Conservation (phyloP, 2,113 vertebrate species). For the Hymenochirus boettgeri region DNA sequence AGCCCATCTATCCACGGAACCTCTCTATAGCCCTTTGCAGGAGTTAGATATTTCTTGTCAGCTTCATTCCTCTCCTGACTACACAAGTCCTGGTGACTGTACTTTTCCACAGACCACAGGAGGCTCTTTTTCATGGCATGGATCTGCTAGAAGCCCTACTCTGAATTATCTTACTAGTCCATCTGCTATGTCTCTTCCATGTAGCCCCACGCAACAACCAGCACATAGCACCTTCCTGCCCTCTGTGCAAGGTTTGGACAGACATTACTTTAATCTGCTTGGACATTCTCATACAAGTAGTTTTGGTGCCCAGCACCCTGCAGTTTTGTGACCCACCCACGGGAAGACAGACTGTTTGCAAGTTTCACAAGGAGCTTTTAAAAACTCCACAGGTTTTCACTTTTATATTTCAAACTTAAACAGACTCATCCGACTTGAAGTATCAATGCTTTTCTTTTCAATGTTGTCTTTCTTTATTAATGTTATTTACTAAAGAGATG, state of each 20-base stretch:
- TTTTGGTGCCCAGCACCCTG: constrained; percentile 77
- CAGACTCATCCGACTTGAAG: no score
- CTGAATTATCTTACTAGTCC: constrained; percentile 69
- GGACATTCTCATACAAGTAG: constrained; percentile 80
- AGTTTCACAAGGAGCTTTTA: no score
- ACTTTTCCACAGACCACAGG: constrained; percentile 72
- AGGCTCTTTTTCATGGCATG: constrained; percentile 71
- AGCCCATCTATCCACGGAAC: constrained; percentile 77
- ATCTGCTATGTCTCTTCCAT: constrained; percentile 63
- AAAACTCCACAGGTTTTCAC: no score
- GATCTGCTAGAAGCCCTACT: constrained; percentile 66
- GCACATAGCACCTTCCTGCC: constrained; percentile 81
- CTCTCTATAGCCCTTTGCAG: constrained; percentile 69
- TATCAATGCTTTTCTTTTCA: no score
- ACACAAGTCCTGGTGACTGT: constrained; percentile 68
- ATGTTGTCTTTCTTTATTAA: no score
- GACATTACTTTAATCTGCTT: constrained; percentile 88
- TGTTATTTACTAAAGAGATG: no score
- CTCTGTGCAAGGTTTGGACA: constrained; percentile 81
- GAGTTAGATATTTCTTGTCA: constrained; percentile 81
- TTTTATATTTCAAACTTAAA: no score
- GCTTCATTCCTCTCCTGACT: constrained; percentile 73
- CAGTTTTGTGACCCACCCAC: constrained; percentile 65
- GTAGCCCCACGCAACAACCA: constrained; percentile 75
- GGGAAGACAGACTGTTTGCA: no score